These are phyloP conservation scores for Myrmophylax atrothorax DNA, from an alignment of 2,113 vertebrate species.

Conservation along the genomic window DNA sequence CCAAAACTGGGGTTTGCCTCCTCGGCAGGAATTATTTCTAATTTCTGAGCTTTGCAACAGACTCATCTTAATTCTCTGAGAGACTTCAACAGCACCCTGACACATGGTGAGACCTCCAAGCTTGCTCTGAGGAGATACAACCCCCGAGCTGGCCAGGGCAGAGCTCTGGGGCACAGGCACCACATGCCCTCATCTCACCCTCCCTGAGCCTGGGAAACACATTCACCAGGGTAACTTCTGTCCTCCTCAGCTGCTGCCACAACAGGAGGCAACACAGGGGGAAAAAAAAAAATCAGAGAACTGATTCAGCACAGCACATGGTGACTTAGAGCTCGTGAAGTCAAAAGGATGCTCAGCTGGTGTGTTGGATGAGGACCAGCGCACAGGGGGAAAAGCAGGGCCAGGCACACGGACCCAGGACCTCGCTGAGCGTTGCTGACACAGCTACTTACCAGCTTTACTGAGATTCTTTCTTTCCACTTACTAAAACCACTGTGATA, in stretches of 20 bases:
- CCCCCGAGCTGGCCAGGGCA: background rate
- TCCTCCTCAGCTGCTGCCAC: background rate
- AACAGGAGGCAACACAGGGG: background rate
- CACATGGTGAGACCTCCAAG: background rate
- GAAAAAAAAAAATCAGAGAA: background rate
- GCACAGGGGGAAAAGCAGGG: background rate
- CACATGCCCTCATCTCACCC: accelerated
- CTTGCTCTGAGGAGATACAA: background rate
- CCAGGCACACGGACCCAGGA: accelerated
- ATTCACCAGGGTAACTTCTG: background rate
- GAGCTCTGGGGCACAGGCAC: background rate
- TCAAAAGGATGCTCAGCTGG: background rate
- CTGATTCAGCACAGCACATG: background rate
- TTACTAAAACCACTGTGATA: background rate
- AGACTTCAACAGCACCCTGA: background rate
- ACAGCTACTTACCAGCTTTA: background rate
- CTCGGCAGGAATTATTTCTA: background rate
- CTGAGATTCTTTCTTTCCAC: background rate
- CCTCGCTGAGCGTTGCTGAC: background rate
- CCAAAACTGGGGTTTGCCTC: background rate
- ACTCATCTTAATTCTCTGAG: background rate
- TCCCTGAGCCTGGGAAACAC: background rate
- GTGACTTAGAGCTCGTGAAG: background rate
- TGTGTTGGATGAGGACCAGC: background rate
- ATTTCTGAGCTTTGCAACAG: background rate